phyloP scores from a whole-genome alignment of 2,113 vertebrate genomes.

The Engystomops pustulosus region DNA sequence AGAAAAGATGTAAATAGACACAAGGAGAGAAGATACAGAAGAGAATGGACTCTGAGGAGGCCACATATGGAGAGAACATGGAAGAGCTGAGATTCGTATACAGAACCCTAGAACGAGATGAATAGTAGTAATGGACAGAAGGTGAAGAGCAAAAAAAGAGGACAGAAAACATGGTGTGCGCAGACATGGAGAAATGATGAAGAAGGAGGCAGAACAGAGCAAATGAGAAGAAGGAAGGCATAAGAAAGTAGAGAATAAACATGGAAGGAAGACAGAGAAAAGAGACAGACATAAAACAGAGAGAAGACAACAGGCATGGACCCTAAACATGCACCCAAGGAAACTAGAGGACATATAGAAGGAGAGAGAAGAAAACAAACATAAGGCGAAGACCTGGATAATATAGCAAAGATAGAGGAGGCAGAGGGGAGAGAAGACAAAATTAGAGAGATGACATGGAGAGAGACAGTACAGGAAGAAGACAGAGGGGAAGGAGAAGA shows the following conservation, averaged over 20 bases:
- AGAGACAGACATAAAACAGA: background rate
- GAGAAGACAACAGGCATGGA: background rate
- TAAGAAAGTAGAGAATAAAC: no score
- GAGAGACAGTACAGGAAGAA: background rate
- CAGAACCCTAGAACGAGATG: no score
- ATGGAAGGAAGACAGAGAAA: background rate
- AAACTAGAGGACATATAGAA: background rate
- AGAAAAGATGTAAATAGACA: background rate
- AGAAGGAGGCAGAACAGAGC: no score
- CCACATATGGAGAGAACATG: no score
- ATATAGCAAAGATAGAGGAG: background rate
- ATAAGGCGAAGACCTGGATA: background rate
- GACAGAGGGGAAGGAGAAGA: background rate
- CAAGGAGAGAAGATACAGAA: no score
- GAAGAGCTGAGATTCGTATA: no score
- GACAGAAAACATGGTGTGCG: no score
- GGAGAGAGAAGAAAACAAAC: background rate
- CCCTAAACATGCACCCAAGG: background rate
- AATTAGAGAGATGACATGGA: background rate
- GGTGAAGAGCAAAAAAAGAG: no score
- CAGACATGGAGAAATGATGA: background rate
- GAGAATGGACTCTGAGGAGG: no score
- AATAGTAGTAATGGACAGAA: no score
- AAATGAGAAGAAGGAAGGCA: no score
- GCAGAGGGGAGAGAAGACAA: background rate